Evolutionary conservation across 2,888 invertebrate genomes (phyloP).

Genomic region (Epiblema foenella): DNA sequence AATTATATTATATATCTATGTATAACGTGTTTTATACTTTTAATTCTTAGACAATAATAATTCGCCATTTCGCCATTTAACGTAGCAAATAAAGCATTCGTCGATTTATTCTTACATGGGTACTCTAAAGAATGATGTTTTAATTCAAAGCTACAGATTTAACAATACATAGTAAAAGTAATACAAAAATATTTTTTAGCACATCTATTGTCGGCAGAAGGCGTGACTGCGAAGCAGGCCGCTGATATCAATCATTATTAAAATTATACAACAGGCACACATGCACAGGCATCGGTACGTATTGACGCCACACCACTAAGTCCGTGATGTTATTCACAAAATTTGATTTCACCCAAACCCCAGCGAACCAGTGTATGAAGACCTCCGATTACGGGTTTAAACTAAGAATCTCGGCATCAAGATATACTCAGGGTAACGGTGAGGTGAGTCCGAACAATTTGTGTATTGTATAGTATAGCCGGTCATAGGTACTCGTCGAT

Average conservation of each 20-base stretch:
- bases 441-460: background rate
- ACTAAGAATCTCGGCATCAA: background rate
- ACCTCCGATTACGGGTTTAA: background rate
- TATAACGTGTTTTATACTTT: background rate
- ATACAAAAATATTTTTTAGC: constrained; percentile 47
- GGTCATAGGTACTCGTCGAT: constrained; percentile 6
- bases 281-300: background rate
- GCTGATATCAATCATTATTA: constrained; percentile 37
- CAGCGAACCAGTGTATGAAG: background rate
- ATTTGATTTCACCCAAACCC: background rate
- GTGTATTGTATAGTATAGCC: background rate
- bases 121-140: background rate
- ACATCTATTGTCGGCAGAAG: constrained; percentile 50
- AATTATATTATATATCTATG: too few species aligned
- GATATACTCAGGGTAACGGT: background rate
- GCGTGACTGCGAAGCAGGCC: constrained; percentile 46
- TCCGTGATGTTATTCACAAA: background rate
- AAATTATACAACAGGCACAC: constrained; percentile 35
- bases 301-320: constrained; percentile 13
- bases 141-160: background rate
- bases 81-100: too few species aligned
- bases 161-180: background rate
- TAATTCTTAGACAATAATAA: background rate
- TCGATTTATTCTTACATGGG: too few species aligned
- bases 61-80: too few species aligned